Percentiles rank a stretch among this genome's conserved stretches.
Conservation (phyloP, 2,888 invertebrate species). For the Eilema griseolum region DNA sequence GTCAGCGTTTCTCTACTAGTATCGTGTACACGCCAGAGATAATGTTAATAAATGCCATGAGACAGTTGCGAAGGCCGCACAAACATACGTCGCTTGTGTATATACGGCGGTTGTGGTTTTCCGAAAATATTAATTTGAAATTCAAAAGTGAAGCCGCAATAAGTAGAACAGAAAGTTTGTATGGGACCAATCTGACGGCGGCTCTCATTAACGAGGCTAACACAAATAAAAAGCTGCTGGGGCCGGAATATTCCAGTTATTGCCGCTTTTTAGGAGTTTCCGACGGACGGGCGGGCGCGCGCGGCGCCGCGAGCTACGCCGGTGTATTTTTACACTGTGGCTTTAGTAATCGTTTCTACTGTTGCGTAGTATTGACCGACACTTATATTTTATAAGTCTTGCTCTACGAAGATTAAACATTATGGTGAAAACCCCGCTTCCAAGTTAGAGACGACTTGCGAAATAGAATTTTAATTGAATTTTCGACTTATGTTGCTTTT, state of each 20-base stretch:
- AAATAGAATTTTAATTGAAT: no score
- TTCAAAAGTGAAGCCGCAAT: constrained; percentile 30
- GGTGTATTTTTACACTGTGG: constrained; percentile 21
- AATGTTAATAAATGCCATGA: not conserved
- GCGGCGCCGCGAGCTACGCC: not conserved
- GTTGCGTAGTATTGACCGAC: constrained; percentile 1
- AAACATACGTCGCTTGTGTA: not conserved
- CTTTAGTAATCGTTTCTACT: constrained; percentile 3
- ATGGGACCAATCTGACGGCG: constrained; percentile 40
- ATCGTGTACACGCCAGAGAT: not conserved
- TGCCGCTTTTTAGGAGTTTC: constrained; percentile 45
- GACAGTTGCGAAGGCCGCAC: not conserved
- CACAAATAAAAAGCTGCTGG: constrained; percentile 50
- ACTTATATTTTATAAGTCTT: not conserved
- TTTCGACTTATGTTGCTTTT: no score
- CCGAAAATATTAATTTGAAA: constrained; percentile 32
- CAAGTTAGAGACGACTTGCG: not conserved
- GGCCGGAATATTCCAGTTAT: constrained; percentile 48
- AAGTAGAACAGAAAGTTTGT: constrained; percentile 45
- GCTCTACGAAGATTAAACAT: not conserved
- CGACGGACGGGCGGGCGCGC: constrained; percentile 13
- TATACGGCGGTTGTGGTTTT: constrained; percentile 10
- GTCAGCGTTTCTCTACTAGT: no score
- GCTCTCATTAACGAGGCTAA: constrained; percentile 40
- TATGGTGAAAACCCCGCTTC: no score